Evolutionary conservation across 2,888 invertebrate genomes (phyloP).

Genomic region (Ichneumoninae sp.): DNA sequence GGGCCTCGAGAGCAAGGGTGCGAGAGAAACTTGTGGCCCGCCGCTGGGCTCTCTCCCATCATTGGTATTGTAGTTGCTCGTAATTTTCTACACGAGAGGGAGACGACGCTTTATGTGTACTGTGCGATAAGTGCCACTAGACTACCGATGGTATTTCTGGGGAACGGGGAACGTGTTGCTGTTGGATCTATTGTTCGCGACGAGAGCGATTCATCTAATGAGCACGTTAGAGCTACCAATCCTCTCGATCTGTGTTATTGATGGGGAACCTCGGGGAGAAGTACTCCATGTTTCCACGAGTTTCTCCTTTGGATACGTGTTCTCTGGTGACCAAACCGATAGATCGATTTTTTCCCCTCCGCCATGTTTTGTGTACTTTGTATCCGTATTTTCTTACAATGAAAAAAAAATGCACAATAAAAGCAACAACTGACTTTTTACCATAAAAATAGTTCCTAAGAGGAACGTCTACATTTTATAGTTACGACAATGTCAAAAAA

Average conservation of each 20-base stretch:
- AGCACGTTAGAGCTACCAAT: slow-evolving; percentile 43
- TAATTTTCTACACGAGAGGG: slow-evolving; percentile 55
- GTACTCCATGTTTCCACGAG: neutral
- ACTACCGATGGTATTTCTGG: slow-evolving; percentile 47
- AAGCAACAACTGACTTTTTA: too few species aligned
- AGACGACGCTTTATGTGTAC: slow-evolving; percentile 46
- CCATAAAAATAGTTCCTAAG: too few species aligned
- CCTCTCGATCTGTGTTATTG: slow-evolving; percentile 42
- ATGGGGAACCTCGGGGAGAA: slow-evolving; percentile 16
- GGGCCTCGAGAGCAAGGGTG: slow-evolving; percentile 48
- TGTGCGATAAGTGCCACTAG: slow-evolving; percentile 30
- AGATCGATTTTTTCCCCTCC: neutral
- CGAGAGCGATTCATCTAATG: slow-evolving; percentile 51
- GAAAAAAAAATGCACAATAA: too few species aligned
- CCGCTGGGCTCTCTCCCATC: slow-evolving; percentile 57
- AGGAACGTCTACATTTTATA: too few species aligned
- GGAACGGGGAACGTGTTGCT: slow-evolving; percentile 19
- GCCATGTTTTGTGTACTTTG: neutral
- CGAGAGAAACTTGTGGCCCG: slow-evolving; percentile 61
- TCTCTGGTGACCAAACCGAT: neutral
- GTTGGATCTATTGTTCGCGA: slow-evolving; percentile 33
- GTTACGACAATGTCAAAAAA: too few species aligned
- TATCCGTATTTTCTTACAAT: neutral
- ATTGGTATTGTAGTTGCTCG: slow-evolving; percentile 58
- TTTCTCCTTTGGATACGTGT: neutral